phyloP scores from a whole-genome alignment of 2,113 vertebrate genomes.

The Balaeniceps rex region DNA sequence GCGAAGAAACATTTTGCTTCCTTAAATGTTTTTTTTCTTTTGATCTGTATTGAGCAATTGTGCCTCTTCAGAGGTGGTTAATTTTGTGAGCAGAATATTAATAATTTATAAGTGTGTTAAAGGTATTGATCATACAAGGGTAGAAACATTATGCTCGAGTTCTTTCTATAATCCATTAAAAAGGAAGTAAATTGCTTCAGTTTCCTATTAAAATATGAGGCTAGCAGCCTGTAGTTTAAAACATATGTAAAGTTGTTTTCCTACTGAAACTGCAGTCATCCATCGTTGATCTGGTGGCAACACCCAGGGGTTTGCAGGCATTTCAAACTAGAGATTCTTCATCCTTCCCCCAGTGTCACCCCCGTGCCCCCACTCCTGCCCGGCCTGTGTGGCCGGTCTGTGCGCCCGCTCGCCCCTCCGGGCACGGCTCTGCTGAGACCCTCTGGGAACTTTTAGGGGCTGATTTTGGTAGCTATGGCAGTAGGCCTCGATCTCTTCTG shows the following conservation, averaged over 20 bases:
- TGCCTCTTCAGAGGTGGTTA: conserved; percentile 27
- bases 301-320: background rate
- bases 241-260: background rate
- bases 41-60: conserved; percentile 3
- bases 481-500: background rate
- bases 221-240: background rate
- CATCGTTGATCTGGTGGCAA: background rate
- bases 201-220: conserved; percentile 3
- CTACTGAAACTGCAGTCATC: background rate
- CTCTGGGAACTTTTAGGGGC: background rate
- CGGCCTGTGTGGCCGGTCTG: background rate
- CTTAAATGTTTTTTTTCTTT: background rate
- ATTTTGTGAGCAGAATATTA: conserved; percentile 53
- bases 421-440: background rate
- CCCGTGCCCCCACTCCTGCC: accelerated
- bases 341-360: background rate
- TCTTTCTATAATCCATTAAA: conserved; percentile 42
- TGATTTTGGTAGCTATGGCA: background rate
- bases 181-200: conserved; percentile 10
- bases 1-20: background rate
- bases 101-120: conserved; percentile 56
- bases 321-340: background rate
- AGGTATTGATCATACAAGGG: conserved; percentile 44
- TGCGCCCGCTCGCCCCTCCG: accelerated
- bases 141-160: conserved; percentile 17